Conservation (phyloP, 2,888 invertebrate species). For the Autographa pulchrina region DNA sequence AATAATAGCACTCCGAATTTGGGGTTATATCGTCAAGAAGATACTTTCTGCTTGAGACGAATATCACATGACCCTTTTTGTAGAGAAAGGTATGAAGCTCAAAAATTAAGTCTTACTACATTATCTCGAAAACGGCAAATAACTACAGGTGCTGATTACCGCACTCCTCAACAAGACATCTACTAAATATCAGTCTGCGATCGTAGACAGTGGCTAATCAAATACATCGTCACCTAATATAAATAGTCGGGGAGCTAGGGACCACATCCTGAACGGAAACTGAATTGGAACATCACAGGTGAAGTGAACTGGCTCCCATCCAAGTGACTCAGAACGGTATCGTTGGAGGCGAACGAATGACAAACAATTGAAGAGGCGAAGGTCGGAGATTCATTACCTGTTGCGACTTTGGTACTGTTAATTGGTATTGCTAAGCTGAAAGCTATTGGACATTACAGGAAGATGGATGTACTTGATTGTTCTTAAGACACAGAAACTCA, state of each 20-base stretch:
- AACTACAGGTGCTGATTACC: conserved; percentile 30
- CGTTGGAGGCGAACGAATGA: conserved; percentile 57
- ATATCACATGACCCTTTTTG: not conserved
- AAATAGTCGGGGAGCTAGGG: conserved; percentile 74
- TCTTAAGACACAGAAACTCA: conserved; percentile 14
- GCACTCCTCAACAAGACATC: conserved; percentile 33
- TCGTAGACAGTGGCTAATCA: conserved; percentile 69
- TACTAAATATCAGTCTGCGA: conserved; percentile 55
- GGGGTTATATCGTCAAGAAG: too few species aligned
- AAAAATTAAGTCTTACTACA: conserved; percentile 5
- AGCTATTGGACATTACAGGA: conserved; percentile 48
- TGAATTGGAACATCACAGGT: conserved; percentile 78
- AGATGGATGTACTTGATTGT: conserved; percentile 30
- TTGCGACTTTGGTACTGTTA: conserved; percentile 44
- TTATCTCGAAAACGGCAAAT: conserved; percentile 8
- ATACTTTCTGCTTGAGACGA: not conserved
- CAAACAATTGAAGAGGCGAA: conserved; percentile 60
- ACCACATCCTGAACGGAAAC: conserved; percentile 83
- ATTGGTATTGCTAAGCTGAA: conserved; percentile 49
- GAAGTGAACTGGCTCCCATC: conserved; percentile 76
- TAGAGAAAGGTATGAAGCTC: not conserved
- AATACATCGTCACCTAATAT: conserved; percentile 71
- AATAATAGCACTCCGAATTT: too few species aligned
- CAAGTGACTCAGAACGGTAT: conserved; percentile 73
- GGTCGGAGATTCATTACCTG: conserved; percentile 61